phyloP scores from a whole-genome alignment of 1,140 invertebrate genomes.

The Drosophila tristis region DNA sequence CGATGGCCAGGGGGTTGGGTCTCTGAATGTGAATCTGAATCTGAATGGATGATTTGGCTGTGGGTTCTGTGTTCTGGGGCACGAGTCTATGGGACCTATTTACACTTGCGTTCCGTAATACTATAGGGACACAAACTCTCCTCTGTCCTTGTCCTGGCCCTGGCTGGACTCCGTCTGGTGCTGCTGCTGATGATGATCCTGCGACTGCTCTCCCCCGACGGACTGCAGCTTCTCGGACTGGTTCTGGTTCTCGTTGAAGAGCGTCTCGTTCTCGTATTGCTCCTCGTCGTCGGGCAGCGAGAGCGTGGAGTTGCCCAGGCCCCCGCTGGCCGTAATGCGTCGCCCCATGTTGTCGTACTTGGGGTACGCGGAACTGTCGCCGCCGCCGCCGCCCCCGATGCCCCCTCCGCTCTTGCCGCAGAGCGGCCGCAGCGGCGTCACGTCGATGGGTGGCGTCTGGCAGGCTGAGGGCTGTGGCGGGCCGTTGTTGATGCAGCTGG shows the following conservation, averaged over 20 bases:
- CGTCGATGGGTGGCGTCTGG: constrained; percentile 68
- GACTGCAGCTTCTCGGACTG: constrained; percentile 4
- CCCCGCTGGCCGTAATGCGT: constrained; percentile 92
- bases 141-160: constrained; percentile 53
- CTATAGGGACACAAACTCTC: constrained; percentile 82
- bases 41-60: not conserved
- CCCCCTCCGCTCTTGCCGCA: constrained; percentile 25
- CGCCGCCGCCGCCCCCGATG: not conserved
- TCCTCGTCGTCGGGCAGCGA: constrained; percentile 90
- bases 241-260: constrained; percentile 73
- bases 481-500: constrained; percentile 84
- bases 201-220: constrained; percentile 23
- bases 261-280: constrained; percentile 70
- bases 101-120: constrained; percentile 83
- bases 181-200: constrained; percentile 28
- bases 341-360: constrained; percentile 96
- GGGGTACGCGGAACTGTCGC: constrained; percentile 81
- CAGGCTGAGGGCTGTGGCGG: constrained; percentile 79
- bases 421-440: constrained; percentile 67
- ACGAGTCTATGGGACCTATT: constrained; percentile 69
- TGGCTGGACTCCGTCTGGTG: constrained; percentile 28
- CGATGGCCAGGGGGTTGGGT: constrained; percentile 52
- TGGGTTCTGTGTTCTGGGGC: constrained; percentile 9
- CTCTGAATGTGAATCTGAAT: constrained; percentile 2
- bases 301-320: constrained; percentile 88